phyloP scores from a whole-genome alignment of 2,888 invertebrate species.

The Tetanocera ferruginea region DNA sequence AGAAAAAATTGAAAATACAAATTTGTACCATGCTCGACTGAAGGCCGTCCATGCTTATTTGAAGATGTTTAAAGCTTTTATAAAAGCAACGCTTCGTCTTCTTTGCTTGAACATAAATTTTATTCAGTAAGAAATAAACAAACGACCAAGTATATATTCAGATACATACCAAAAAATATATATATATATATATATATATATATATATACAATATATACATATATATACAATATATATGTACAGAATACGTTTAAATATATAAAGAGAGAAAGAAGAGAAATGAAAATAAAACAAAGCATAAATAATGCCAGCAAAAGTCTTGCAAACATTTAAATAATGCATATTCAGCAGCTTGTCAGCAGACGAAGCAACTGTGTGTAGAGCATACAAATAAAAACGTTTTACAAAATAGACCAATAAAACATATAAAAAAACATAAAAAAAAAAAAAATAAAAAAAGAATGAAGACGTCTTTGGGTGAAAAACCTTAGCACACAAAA shows the following conservation, averaged over 20 bases:
- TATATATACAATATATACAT: not conserved
- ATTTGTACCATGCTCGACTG: not conserved
- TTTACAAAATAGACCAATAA: no score
- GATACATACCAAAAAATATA: not conserved
- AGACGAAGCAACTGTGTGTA: not conserved
- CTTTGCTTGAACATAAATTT: not conserved
- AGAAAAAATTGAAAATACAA: not conserved
- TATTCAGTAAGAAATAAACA: not conserved
- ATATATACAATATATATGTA: not conserved
- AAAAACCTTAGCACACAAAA: no score
- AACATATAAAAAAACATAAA: no score
- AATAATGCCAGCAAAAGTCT: not conserved
- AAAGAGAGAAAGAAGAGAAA: not conserved
- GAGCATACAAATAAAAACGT: not conserved
- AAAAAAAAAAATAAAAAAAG: no score
- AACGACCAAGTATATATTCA: not conserved
- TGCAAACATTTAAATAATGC: constrained; percentile 5
- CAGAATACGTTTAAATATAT: not conserved
- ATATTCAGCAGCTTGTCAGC: constrained; percentile 12
- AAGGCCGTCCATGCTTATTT: not conserved
- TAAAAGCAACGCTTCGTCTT: not conserved
- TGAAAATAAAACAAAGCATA: constrained; percentile 1
- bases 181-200: no score
- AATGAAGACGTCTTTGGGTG: no score
- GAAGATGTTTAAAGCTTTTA: not conserved